Evolutionary conservation across 2,797 vertebrate species (phyloP).

Genomic region (Mionectes olivaceus): DNA sequence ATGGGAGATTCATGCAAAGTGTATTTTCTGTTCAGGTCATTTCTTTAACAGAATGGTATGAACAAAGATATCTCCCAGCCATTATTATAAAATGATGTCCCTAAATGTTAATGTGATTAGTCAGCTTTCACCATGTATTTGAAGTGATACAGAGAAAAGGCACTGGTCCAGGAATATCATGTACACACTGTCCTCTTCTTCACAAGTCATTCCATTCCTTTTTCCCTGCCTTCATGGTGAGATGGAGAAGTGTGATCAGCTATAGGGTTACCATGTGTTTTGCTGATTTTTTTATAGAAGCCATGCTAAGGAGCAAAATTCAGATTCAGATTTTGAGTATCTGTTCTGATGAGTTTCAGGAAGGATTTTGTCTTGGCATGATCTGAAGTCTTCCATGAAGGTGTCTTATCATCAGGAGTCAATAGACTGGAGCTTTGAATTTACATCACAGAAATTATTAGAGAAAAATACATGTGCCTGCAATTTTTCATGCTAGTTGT

Average conservation of each 20-base stretch:
- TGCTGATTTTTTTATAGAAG: background rate
- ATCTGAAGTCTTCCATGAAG: background rate
- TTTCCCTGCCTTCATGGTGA: background rate
- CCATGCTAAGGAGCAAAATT: background rate
- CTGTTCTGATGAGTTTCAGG: background rate
- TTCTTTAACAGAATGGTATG: background rate
- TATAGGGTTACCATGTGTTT: background rate
- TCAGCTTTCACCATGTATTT: slow-evolving; percentile 10
- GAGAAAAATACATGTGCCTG: background rate
- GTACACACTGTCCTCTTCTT: background rate
- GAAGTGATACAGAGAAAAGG: background rate
- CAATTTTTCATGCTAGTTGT: background rate
- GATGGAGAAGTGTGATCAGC: background rate
- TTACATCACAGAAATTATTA: background rate
- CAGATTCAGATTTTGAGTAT: background rate
- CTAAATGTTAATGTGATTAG: background rate
- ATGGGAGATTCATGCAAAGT: background rate
- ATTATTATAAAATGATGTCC: background rate
- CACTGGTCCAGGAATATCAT: background rate
- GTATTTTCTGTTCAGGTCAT: background rate
- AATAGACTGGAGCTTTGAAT: background rate
- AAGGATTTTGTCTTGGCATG: background rate
- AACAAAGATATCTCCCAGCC: background rate
- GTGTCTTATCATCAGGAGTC: background rate
- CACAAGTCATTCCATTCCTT: background rate